These are phyloP conservation scores for Mesoclemmys tuberculata DNA, from an alignment of 2,113 vertebrate species.

Conservation along the genomic window DNA sequence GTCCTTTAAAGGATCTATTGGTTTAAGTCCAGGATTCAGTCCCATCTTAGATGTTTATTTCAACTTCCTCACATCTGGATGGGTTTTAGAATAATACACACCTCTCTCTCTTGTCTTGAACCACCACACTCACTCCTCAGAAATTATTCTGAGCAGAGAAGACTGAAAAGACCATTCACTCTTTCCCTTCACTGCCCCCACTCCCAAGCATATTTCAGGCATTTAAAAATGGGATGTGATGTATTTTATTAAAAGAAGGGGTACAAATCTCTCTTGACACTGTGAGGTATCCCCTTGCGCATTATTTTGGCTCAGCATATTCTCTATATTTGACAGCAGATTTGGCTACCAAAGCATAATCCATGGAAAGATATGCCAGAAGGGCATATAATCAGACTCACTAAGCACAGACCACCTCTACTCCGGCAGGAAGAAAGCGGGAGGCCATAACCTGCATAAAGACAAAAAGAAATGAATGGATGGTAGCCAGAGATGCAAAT, in stretches of 20 bases:
- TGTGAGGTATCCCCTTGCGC: not conserved
- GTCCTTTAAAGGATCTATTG: too few relatives aligned
- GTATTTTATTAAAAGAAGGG: not conserved
- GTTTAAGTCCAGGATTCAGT: too few relatives aligned
- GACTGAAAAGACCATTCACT: too few relatives aligned
- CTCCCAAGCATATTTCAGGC: not conserved
- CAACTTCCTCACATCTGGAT: too few relatives aligned
- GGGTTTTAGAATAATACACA: too few relatives aligned
- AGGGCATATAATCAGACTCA: fast-evolving
- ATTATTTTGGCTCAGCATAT: not conserved
- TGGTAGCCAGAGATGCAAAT: not conserved
- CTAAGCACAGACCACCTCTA: too few relatives aligned
- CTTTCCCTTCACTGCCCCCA: not conserved
- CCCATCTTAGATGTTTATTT: too few relatives aligned
- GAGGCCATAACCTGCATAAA: not conserved
- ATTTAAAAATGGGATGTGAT: not conserved
- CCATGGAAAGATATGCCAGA: fast-evolving
- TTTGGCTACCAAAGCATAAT: fast-evolving
- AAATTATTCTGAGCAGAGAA: too few relatives aligned
- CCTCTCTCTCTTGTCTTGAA: too few relatives aligned
- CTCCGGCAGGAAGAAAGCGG: fast-evolving
- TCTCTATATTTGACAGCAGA: not conserved
- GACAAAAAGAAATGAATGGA: not conserved
- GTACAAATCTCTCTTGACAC: not conserved
- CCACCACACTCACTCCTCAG: too few relatives aligned